Base-by-base conservation (phyloP, 2,888 invertebrate genomes). In the Campoplex nolae region DNA sequence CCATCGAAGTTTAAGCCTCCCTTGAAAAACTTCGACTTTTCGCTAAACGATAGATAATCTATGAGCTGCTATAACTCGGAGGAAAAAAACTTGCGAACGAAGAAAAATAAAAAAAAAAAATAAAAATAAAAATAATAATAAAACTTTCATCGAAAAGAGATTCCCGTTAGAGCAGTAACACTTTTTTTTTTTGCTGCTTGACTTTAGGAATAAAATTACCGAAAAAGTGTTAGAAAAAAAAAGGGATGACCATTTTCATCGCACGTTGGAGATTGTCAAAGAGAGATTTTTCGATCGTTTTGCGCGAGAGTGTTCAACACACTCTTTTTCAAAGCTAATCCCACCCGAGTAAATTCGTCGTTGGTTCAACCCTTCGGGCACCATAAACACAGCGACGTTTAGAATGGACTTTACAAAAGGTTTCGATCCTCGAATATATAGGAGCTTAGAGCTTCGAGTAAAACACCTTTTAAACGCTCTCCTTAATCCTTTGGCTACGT, bases 331-430 rank as follows among this genome's bases (percentile, higher is more conserved):
- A 83, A 65, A 83, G 85, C 79, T 87, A 85, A 87, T 87, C 87
- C 87, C 73, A 45, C 71, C 68, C 51, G 35, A 62, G 62, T 45
- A 51, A 83, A 76, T 62, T 81, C 38, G n/a, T 58, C 48, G 68
- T 23, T 82, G 56, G 78, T 71, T 75, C 78, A 91, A 90, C 91
- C 91, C 91, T 91, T 91, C 90, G 74, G 77, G 73, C 84, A 78
- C 89, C 85, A 89, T 91, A 91, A 91, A 91, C 56, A 81, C 35
- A 32, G 75, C 78, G 62, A 32, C 73, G 76, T 86, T 38, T 67
- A 68, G 71, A 32, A 65, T 56, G 70, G 70, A 58, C 74, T 23
- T n/a, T 28, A 81, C 78, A 78, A 84, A 78, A 58, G 85, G 65
- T 68, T 54, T 35, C 58, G 45, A 42, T 35, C 56, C 56, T 18